Evolutionary conservation across 2,888 invertebrate genomes (phyloP).

Genomic region (Luperina nickerlii): DNA sequence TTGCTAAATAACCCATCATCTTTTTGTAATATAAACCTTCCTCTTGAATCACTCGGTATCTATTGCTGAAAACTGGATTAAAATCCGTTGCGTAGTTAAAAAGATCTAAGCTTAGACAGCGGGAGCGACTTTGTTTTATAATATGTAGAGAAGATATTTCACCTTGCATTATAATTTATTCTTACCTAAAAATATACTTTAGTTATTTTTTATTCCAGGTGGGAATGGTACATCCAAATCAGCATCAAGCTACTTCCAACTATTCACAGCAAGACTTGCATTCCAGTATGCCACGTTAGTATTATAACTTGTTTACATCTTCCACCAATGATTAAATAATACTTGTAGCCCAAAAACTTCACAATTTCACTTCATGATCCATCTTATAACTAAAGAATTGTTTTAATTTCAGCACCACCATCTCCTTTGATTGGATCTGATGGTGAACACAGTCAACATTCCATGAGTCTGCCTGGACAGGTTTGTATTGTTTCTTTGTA

Average conservation of each 20-base stretch:
- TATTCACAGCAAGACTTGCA: constrained; percentile 92
- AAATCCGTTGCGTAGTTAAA: too few relatives aligned
- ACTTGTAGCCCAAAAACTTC: not conserved
- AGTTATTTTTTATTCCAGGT: constrained; percentile 83
- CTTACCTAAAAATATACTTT: not conserved
- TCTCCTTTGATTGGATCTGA: constrained; percentile 94
- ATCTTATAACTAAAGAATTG: not conserved
- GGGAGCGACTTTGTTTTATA: too few relatives aligned
- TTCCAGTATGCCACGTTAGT: constrained; percentile 96
- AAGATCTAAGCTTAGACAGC: too few relatives aligned
- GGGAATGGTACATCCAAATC: constrained; percentile 97
- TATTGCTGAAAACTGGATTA: too few relatives aligned
- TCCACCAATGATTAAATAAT: not conserved
- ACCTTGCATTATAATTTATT: not conserved
- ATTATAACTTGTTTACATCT: constrained; percentile 5
- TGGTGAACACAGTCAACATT: constrained; percentile 90
- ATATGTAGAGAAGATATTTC: too few relatives aligned
- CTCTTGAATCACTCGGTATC: too few relatives aligned
- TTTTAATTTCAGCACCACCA: constrained; percentile 93
- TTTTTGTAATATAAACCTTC: too few relatives aligned
- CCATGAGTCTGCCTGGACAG: constrained; percentile 87
- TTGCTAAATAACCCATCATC: too few relatives aligned
- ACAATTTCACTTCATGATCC: not conserved
- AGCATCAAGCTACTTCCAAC: constrained; percentile 90
- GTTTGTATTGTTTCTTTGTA: constrained; percentile 66